Base-by-base conservation (phyloP, 2,888 invertebrate species). In the Eristalinus aeneus region DNA sequence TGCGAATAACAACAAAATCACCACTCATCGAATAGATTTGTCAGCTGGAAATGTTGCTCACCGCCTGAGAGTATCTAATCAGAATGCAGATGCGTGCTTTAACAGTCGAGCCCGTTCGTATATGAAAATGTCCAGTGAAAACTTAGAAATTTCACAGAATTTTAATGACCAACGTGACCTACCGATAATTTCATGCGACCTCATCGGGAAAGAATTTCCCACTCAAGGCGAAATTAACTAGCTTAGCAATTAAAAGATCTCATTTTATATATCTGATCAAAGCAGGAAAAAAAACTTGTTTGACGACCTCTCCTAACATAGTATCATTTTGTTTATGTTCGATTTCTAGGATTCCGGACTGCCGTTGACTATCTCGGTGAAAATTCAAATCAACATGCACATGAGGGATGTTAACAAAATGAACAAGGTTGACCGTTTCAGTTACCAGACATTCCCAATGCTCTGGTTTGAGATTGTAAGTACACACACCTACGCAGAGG, bases 391-490 rank as follows among this genome's bases (percentile, higher is more conserved):
- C 90, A 97, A 97, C 92, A 95, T 97, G 96, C 96, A 96, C 0
- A 93, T 97, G 34, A 95, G 95, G 27, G 94, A 96, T 90, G 93
- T 97, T 64, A 93, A 94, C 1, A 91, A 92, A 5, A 96, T 97
- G 89, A 94, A 94, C 1, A 94, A 96, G 89, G 94, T 95, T 0
- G 94, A 94, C 1, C 93, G 93, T 74, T 97, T 97, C 90, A 93
- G 95, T 69, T 93, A 97, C 88, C 93, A 96, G 91, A 94, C 96
- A 11, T 92, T 97, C 3, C 98, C 98, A 0, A 93, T 97, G 90
- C 93, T 97, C 3, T 98, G 97, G 97, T 97, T 97, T 88, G 97
- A 97, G 94, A 97, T 97, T 91, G 97, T 97, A 94, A 96, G 97
- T 83, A 64, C 22, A 61, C 16, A 10, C 39, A 63, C 53, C 27